Percentiles rank a stretch among this genome's conserved stretches.
Conservation (phyloP, 2,797 vertebrate genomes). For the Enteromius treurensis region DNA sequence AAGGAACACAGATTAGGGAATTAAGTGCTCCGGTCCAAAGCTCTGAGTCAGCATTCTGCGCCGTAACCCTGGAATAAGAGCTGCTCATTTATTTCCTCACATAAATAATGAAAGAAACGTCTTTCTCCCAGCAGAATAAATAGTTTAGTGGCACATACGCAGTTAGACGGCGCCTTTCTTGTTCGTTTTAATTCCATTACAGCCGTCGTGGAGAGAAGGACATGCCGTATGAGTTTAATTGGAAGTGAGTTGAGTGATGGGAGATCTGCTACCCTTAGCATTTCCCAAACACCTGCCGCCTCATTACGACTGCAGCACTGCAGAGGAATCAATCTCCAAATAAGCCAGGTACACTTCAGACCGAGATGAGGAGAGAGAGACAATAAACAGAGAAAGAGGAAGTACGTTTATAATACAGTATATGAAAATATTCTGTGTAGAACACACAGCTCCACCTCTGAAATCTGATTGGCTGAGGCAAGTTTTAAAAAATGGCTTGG, state of each 20-base stretch:
- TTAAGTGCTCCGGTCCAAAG: slow-evolving; percentile 45
- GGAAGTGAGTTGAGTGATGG: slow-evolving; percentile 43
- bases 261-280: slow-evolving; percentile 48
- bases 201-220: slow-evolving; percentile 38
- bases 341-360: slow-evolving; percentile 34
- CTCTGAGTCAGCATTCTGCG: slow-evolving; percentile 50
- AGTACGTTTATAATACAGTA: background rate
- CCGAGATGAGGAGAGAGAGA: slow-evolving; percentile 7
- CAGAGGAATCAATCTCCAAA: slow-evolving; percentile 45
- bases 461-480: background rate
- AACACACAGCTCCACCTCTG: background rate
- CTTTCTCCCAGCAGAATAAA: slow-evolving; percentile 47
- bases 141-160: slow-evolving; percentile 47
- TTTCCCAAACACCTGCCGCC: slow-evolving; percentile 56
- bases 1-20: slow-evolving; percentile 54
- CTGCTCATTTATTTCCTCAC: slow-evolving; percentile 50
- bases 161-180: slow-evolving; percentile 35
- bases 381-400: background rate
- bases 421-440: background rate
- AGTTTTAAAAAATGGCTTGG: background rate
- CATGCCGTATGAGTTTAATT: slow-evolving; percentile 37
- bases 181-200: slow-evolving; percentile 54
- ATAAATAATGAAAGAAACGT: slow-evolving; percentile 51
- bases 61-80: slow-evolving; percentile 36
- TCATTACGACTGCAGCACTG: slow-evolving; percentile 55